phyloP scores from a whole-genome alignment of 2,888 invertebrate genomes.

The Peribatodes rhomboidaria region DNA sequence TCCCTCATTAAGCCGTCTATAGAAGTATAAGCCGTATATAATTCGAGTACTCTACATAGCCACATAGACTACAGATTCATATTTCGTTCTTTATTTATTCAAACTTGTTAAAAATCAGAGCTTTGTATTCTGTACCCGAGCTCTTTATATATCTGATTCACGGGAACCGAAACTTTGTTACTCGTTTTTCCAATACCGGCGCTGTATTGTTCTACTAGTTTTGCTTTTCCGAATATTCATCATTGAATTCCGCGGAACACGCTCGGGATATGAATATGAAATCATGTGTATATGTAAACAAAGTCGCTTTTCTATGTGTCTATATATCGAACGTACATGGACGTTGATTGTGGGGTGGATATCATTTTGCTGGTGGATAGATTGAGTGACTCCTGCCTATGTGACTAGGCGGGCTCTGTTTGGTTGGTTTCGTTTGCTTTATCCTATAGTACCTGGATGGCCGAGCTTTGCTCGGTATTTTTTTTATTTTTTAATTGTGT shows the following conservation, averaged over 20 bases:
- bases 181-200: slow-evolving; percentile 11
- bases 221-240: slow-evolving; percentile 29
- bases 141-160: slow-evolving; percentile 15
- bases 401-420: slow-evolving; percentile 10
- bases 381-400: slow-evolving; percentile 14
- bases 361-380: slow-evolving; percentile 11
- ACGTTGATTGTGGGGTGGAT: not conserved
- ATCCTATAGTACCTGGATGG: too few relatives aligned
- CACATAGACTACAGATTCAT: not conserved
- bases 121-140: not conserved
- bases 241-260: slow-evolving; percentile 13
- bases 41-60: not conserved
- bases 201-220: slow-evolving; percentile 17
- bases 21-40: not conserved
- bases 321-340: not conserved
- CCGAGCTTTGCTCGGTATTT: too few relatives aligned
- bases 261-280: slow-evolving; percentile 22
- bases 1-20: too few relatives aligned
- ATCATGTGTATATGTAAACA: slow-evolving; percentile 12
- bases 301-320: slow-evolving; percentile 10
- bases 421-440: slow-evolving; percentile 6
- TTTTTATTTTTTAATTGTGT: too few relatives aligned
- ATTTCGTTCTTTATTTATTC: not conserved
- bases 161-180: not conserved
- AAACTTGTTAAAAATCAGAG: slow-evolving; percentile 1